These are phyloP conservation scores for Acleris literana DNA, from an alignment of 2,888 invertebrate species.

Conservation along the genomic window DNA sequence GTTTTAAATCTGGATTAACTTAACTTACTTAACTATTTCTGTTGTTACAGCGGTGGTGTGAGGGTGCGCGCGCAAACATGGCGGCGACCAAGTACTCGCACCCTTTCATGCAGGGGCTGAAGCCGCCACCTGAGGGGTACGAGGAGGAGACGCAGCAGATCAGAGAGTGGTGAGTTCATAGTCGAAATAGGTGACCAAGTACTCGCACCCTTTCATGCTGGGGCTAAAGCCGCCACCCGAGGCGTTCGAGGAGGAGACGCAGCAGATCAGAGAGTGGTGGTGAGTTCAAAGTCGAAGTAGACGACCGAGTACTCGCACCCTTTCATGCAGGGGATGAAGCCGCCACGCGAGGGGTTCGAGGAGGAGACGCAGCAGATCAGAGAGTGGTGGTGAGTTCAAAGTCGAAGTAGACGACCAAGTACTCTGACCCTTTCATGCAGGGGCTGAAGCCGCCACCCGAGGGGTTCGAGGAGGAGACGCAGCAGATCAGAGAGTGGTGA, in stretches of 20 bases:
- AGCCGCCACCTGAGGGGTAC: slow-evolving; percentile 77
- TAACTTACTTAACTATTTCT: background rate
- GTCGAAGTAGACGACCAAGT: background rate
- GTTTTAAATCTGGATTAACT: background rate
- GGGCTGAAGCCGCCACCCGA: no score
- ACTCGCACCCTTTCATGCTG: slow-evolving; percentile 83
- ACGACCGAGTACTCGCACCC: slow-evolving; percentile 82
- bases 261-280: slow-evolving; percentile 84
- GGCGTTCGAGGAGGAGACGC: slow-evolving; percentile 82
- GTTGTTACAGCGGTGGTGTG: slow-evolving; percentile 34
- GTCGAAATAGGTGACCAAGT: slow-evolving; percentile 60
- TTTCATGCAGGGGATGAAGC: slow-evolving; percentile 81
- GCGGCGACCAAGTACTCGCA: slow-evolving; percentile 80
- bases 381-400: slow-evolving; percentile 80
- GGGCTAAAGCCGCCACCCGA: slow-evolving; percentile 81
- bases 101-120: slow-evolving; percentile 83
- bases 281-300: slow-evolving; percentile 44
- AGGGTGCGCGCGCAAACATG: slow-evolving; percentile 51
- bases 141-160: slow-evolving; percentile 84
- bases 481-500: no score
- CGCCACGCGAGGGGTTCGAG: slow-evolving; percentile 79
- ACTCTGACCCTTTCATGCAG: no score
- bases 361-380: slow-evolving; percentile 84
- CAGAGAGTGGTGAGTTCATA: slow-evolving; percentile 78
- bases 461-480: no score